Evolutionary conservation across 2,888 invertebrate genomes (phyloP), one percentile per base, ranked within the genome.

Genomic region (Vannuccia rotundouncinata): DNA sequence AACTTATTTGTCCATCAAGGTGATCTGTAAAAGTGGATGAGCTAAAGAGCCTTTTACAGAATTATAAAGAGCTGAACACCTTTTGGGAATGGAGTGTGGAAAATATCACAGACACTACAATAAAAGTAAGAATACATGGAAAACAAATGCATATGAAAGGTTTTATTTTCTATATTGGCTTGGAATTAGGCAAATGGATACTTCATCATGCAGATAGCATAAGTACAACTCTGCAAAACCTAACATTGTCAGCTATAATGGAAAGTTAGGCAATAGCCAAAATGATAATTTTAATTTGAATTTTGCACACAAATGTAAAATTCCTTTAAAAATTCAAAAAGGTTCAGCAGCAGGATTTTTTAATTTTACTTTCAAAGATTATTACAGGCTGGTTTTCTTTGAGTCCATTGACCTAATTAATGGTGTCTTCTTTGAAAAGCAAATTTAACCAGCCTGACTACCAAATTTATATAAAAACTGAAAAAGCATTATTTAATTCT

Each of bases 381-480:
- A 45, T 45, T 45, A 45, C 5, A 45, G 45, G 45, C 45, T 45
- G 17, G 45, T 45, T 45, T 45, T 17, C 45, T 45, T 45, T 45
- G 45, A 45, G 45, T 45, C 45, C 5, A 45, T 45, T 45, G 45
- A 45, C 17, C 45, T 10, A 45, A n/a, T n/a, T n/a, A n/a, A 45
- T 45, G 45, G 17, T 45, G 45, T 10, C 45, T 45, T 45, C 45
- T 45, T 45, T 45, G 45, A 45, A 45, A 45, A 45, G 17, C 45
- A 45, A 17, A 45, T 45, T 45, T 45, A 45, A 45, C 66, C 25
- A 66, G 2, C 66, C 66, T 66, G 66, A 66, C 66, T 66, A 66
- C 66, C 66, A 66, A 66, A 66, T 66, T 17, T 66, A 66, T 27
- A 66, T 5, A 27, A 66, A 66, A 66, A 66, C 66, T 66, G 66